These are phyloP conservation scores for Dryocosmus kuriphilus DNA, from an alignment of 2,888 invertebrate genomes.

Conservation along the genomic window DNA sequence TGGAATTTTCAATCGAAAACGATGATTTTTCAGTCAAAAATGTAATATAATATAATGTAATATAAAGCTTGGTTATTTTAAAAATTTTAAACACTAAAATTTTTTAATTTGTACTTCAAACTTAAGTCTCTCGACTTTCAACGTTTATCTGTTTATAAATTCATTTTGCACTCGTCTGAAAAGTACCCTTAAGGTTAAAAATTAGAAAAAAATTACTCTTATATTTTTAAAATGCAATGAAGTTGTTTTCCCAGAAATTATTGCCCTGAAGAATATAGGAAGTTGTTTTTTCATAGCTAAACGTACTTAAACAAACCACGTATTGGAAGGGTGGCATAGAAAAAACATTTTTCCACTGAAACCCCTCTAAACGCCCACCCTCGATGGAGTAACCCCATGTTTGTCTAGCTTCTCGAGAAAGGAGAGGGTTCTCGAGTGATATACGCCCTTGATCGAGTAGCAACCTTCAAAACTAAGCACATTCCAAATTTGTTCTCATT, in stretches of 20 bases:
- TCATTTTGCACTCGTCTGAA: too few species aligned
- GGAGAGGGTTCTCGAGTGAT: constrained; percentile 19
- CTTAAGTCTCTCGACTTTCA: too few species aligned
- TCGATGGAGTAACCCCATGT: constrained; percentile 21
- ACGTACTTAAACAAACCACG: constrained; percentile 20
- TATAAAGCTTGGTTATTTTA: too few species aligned
- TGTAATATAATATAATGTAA: too few species aligned
- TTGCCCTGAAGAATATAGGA: background rate
- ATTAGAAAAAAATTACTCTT: background rate
- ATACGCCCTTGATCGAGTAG: constrained; percentile 33
- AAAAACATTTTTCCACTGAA: constrained; percentile 13
- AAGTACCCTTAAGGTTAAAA: too few species aligned
- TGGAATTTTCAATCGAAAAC: too few species aligned
- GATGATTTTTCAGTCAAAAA: too few species aligned
- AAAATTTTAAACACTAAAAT: too few species aligned
- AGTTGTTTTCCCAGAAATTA: background rate
- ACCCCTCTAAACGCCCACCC: constrained; percentile 12
- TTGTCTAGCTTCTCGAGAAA: constrained; percentile 24
- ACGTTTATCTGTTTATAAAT: too few species aligned
- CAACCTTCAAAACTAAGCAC: constrained; percentile 13
- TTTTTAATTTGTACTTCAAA: too few species aligned
- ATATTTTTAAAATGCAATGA: background rate
- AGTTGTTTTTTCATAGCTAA: constrained; percentile 32
- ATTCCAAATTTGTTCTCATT: background rate
- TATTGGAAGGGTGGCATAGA: constrained; percentile 27